Conservation (phyloP, 2,113 vertebrate genomes). For the Pomatorhinus ruficollis region DNA sequence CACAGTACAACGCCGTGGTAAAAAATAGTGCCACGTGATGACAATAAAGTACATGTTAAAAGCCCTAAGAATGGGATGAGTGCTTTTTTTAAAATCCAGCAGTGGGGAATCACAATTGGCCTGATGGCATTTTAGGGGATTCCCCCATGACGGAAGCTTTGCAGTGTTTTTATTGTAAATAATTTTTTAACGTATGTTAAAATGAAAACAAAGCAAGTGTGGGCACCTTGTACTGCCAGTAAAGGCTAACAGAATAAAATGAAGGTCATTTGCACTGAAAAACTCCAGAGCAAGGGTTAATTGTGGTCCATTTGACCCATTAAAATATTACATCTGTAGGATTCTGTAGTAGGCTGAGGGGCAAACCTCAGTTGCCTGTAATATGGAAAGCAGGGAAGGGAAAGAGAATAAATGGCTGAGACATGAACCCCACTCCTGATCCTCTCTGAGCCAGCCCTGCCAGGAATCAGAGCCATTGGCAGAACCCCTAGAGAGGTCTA, state of each 20-base stretch:
- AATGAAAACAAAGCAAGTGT: not conserved
- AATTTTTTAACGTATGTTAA: not conserved
- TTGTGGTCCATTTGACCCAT: not conserved
- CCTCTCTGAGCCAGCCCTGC: not conserved
- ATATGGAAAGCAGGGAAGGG: not conserved
- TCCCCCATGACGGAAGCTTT: not conserved
- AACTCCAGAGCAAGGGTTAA: not conserved
- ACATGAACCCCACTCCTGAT: not conserved
- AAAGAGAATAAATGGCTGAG: not conserved
- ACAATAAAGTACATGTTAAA: not conserved
- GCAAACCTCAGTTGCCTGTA: not conserved
- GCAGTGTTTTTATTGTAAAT: not conserved
- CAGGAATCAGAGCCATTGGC: not conserved
- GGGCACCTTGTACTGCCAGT: not conserved
- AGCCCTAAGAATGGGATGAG: not conserved
- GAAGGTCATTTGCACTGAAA: not conserved
- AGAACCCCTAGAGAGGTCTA: not conserved
- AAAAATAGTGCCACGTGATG: not conserved
- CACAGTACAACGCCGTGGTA: not conserved
- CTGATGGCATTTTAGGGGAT: not conserved
- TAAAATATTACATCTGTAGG: not conserved
- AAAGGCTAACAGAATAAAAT: not conserved
- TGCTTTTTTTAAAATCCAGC: not conserved
- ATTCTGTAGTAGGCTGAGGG: not conserved
- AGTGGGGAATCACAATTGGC: not conserved